A percentile compares a stretch with the other conserved stretches of the same genome.
Evolutionary conservation across 1,140 invertebrate genomes (phyloP).

Genomic region (Euwallacea fornicatus): DNA sequence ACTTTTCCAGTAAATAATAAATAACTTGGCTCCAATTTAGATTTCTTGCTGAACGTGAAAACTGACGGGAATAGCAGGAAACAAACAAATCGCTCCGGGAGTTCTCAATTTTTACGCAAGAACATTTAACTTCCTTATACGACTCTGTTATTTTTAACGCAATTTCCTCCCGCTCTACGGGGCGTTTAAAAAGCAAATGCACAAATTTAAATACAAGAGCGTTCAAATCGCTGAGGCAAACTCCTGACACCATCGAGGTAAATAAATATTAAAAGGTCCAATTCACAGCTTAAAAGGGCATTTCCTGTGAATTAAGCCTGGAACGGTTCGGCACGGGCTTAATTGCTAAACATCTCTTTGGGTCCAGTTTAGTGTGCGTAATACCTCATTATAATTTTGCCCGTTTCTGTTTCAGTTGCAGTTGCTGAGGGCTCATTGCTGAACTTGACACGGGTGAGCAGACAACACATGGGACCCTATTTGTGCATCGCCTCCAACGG

Average conservation of each 20-base stretch:
- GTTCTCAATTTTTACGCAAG: no score
- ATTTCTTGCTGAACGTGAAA: background rate
- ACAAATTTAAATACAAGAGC: constrained; percentile 1
- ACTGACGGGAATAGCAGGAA: no score
- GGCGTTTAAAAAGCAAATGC: no score
- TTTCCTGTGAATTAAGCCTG: constrained; percentile 18
- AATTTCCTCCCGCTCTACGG: no score
- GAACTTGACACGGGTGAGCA: constrained; percentile 77
- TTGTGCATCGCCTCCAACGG: constrained; percentile 86
- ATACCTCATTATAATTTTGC: constrained; percentile 31
- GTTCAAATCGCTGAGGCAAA: constrained; percentile 1
- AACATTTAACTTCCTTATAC: no score
- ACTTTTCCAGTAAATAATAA: constrained; percentile 18
- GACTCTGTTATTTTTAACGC: no score
- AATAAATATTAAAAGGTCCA: constrained; percentile 23
- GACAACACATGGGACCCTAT: constrained; percentile 87
- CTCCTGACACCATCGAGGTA: constrained; percentile 6
- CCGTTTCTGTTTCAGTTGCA: constrained; percentile 59
- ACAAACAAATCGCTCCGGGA: no score
- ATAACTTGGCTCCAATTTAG: background rate
- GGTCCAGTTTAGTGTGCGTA: constrained; percentile 14
- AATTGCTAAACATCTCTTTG: constrained; percentile 19
- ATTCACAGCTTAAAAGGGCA: constrained; percentile 25
- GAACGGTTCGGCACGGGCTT: constrained; percentile 23
- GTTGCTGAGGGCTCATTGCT: constrained; percentile 74